These are phyloP conservation scores for Hippasteria phrygiana DNA, from an alignment of 53 echinoderm and acorn worm genomes.

Conservation along the genomic window DNA sequence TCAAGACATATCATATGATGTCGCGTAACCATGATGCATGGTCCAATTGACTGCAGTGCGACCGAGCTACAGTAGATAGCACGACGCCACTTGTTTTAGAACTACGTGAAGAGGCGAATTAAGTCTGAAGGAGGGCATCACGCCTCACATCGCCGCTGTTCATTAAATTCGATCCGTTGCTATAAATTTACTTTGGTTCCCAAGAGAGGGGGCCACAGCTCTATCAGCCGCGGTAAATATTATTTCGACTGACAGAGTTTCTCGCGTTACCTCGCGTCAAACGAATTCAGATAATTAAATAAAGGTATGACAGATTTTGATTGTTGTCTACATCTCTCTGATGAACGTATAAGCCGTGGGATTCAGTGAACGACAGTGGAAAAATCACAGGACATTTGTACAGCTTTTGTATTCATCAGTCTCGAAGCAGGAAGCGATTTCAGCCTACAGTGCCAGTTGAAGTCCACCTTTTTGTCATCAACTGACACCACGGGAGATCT, in stretches of 20 bases:
- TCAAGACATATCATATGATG: background rate
- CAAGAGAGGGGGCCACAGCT: background rate
- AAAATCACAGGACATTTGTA: background rate
- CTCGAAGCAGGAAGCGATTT: background rate
- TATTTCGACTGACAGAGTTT: background rate
- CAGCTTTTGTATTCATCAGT: background rate
- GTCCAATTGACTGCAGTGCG: background rate
- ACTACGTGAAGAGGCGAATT: slow-evolving; percentile 10
- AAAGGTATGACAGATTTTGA: background rate
- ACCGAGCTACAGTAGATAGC: slow-evolving; percentile 32
- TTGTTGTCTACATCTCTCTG: background rate
- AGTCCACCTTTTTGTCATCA: no score
- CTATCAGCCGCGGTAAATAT: background rate
- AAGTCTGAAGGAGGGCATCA: background rate
- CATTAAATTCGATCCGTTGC: slow-evolving; percentile 58
- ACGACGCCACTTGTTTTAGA: slow-evolving; percentile 31
- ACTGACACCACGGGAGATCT: no score
- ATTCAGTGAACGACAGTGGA: background rate
- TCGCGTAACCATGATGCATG: background rate
- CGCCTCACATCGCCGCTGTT: background rate
- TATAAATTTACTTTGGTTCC: slow-evolving; percentile 5
- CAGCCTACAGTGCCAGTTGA: background rate
- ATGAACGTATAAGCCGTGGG: background rate
- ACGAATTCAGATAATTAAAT: background rate
- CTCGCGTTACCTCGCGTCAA: slow-evolving; percentile 12